These are phyloP conservation scores for Menidia beryllina DNA, from an alignment of 2,113 vertebrate species.

Conservation along the genomic window DNA sequence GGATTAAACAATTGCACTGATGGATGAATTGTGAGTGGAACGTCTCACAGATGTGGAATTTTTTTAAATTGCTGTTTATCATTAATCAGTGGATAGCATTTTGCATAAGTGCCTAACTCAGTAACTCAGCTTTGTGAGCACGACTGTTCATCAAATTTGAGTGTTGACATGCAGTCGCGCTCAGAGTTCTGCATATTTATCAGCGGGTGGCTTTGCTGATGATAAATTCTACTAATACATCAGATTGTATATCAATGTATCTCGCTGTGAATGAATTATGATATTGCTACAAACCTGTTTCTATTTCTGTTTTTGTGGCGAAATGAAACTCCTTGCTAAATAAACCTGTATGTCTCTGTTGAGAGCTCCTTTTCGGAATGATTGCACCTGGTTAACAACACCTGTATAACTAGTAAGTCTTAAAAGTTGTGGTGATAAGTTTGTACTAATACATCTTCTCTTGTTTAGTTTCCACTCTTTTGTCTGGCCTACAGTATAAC, in stretches of 20 bases:
- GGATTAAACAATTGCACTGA: neutral
- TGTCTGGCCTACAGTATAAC: conserved; percentile 1
- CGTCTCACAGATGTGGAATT: conserved; percentile 5
- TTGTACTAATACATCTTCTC: conserved; percentile 1
- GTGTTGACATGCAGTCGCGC: conserved; percentile 26
- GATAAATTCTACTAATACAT: conserved; percentile 65
- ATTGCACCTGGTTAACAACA: conserved; percentile 3
- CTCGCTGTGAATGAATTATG: conserved; percentile 63
- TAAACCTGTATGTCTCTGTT: conserved; percentile 44
- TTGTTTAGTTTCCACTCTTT: conserved; percentile 12
- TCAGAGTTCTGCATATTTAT: conserved; percentile 59
- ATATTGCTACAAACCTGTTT: conserved; percentile 44
- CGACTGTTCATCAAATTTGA: conserved; percentile 56
- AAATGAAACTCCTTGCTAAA: conserved; percentile 59
- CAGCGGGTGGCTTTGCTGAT: conserved; percentile 51
- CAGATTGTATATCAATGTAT: conserved; percentile 63
- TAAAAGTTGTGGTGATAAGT: neutral
- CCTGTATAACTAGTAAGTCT: conserved; percentile 26
- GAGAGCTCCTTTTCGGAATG: conserved; percentile 39
- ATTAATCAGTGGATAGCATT: conserved; percentile 64
- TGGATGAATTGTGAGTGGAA: neutral
- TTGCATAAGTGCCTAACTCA: conserved; percentile 24
- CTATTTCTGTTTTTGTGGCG: conserved; percentile 38
- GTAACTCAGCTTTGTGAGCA: conserved; percentile 41
- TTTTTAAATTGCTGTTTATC: conserved; percentile 8